These are phyloP conservation scores for Pionites leucogaster DNA, from an alignment of 2,113 vertebrate genomes.

Conservation along the genomic window DNA sequence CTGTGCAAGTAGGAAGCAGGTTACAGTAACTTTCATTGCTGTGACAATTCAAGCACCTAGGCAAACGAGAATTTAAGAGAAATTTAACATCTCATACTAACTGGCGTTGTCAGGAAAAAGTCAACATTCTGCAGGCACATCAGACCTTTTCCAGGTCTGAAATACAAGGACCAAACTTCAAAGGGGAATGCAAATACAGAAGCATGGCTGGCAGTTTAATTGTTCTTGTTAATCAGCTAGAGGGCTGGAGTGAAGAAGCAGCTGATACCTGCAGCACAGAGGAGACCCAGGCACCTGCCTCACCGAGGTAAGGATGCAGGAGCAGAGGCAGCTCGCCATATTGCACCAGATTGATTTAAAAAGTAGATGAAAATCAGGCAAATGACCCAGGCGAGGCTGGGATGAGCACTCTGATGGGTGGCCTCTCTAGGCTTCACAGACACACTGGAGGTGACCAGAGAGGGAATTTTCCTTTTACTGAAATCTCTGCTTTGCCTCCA, in stretches of 20 bases:
- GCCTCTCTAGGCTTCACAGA: background rate
- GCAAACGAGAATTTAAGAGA: background rate
- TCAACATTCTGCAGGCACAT: background rate
- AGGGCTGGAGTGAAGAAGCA: background rate
- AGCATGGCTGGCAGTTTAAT: background rate
- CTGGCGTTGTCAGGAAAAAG: background rate
- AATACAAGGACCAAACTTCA: background rate
- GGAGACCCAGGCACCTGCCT: background rate
- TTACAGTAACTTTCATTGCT: background rate
- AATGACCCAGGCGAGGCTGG: background rate
- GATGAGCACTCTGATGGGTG: background rate
- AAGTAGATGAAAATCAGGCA: background rate
- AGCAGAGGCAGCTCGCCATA: background rate
- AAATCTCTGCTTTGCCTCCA: background rate
- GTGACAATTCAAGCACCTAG: background rate
- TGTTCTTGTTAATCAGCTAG: slow-evolving; percentile 38
- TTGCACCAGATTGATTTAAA: background rate
- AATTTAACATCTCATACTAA: background rate
- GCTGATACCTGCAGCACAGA: background rate
- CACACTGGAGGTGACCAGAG: background rate
- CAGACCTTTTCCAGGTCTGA: background rate
- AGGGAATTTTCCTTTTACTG: background rate
- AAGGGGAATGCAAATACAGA: slow-evolving; percentile 22
- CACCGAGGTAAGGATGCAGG: background rate
- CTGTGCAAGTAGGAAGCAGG: background rate